Conservation (phyloP, 2,888 invertebrate species). For the Agriopis aurantiaria region DNA sequence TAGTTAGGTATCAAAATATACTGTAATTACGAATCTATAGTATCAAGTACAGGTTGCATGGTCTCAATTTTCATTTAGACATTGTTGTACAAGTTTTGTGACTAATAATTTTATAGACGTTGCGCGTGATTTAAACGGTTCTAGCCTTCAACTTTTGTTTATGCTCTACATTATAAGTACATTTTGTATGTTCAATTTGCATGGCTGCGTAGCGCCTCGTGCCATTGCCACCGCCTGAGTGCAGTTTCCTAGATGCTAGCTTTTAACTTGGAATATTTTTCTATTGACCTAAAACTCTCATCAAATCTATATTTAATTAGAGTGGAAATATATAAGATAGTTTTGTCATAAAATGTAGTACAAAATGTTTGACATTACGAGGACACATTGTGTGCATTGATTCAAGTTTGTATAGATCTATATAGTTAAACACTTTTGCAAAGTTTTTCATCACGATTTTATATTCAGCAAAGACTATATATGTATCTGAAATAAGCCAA, state of each 20-base stretch:
- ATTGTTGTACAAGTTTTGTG: slow-evolving; percentile 55
- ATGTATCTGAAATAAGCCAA: slow-evolving; percentile 26
- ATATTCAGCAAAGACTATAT: slow-evolving; percentile 28
- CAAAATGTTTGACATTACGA: slow-evolving; percentile 63
- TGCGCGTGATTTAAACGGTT: slow-evolving; percentile 49
- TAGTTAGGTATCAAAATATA: slow-evolving; percentile 67
- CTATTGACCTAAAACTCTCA: slow-evolving; percentile 28
- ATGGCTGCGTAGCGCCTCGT: slow-evolving; percentile 46
- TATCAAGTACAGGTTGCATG: slow-evolving; percentile 64
- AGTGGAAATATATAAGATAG: slow-evolving; percentile 33
- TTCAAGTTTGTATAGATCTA: slow-evolving; percentile 58
- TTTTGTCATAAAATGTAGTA: slow-evolving; percentile 59
- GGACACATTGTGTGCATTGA: slow-evolving; percentile 59
- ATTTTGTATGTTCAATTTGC: slow-evolving; percentile 42
- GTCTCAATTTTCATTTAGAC: slow-evolving; percentile 57
- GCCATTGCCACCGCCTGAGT: slow-evolving; percentile 56
- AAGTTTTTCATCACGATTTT: slow-evolving; percentile 39
- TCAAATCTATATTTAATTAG: slow-evolving; percentile 26
- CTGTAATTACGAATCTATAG: slow-evolving; percentile 50
- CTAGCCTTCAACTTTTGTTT: slow-evolving; percentile 50
- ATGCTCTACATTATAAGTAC: slow-evolving; percentile 46
- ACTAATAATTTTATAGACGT: slow-evolving; percentile 51
- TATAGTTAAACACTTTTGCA: slow-evolving; percentile 40
- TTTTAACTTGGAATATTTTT: slow-evolving; percentile 38
- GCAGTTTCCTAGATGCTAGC: slow-evolving; percentile 44